Base-by-base conservation (phyloP, 2,888 invertebrate genomes). In the Chorisops tibialis region DNA sequence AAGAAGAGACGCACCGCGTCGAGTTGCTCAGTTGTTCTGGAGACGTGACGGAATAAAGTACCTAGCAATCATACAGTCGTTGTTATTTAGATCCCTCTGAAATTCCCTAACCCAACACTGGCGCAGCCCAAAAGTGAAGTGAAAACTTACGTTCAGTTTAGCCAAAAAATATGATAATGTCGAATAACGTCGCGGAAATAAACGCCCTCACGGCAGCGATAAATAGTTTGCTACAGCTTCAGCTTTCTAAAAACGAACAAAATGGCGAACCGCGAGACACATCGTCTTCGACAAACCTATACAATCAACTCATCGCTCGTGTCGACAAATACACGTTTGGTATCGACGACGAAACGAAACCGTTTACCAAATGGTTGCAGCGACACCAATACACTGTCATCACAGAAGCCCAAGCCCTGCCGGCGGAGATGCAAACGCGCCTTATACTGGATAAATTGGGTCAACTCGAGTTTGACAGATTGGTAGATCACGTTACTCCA, bases 371-470 rank as follows among this genome's bases (percentile, higher is more conserved):
- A 45, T 45, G 45, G 45, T 18, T 45, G 11, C 45, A 45, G 19
- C 45, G 18, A 45, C 45, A 47, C 21, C 3, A 47, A 47, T 47
- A 47, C 47, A 47, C 47, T 19, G 18, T 47, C 47, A 4, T 41
- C 43, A 41, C 43, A 16, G 47, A 47, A 47, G 47, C 47, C 47
- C 2, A 47, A 47, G 47, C 47, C 19, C 47, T 47, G 7, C 47
- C 47, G 3, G 12, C 19, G 2, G 47, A 47, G 18, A 47, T 47
- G 47, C 19, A 19, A 47, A 47, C 47, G 47, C 47, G 47, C 6
- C 47, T 47, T 19, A 47, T 47, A 47, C 18, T 47, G 47, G 47
- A 7, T 14, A 47, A 47, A 47, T 47, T 18, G 47, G 47, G 47
- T 12, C 47, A 47, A 18, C 2, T 19, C 19, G 19, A 47, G 19